Evolutionary conservation across 2,888 invertebrate genomes (phyloP), one percentile per base, ranked within the genome.

Genomic region (Autographa pulchrina): DNA sequence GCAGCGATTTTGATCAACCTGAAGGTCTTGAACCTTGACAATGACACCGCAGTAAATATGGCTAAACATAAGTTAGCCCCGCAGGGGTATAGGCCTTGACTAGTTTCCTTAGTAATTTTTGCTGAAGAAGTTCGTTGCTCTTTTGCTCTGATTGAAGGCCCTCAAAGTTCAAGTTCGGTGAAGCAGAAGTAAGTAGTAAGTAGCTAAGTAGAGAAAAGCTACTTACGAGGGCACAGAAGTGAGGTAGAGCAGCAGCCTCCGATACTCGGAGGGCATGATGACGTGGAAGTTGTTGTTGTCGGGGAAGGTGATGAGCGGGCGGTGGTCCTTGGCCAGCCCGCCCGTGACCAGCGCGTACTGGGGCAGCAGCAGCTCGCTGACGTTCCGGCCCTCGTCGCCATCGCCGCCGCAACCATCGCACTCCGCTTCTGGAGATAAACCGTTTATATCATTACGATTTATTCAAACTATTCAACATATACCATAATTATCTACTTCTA

Each of bases 151-250:
- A 25, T 3, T 25, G 3, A 25, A 25, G 25, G 25, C 25, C 25
- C n/a, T n/a, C n/a, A n/a, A n/a, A n/a, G n/a, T n/a, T n/a, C 25
- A 25, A 25, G 25, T 25, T 25, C 25, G 25, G 3, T 25, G 25
- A 25, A 25, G 1, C 11, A 20, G n/a, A 20, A 54, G n/a, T 18
- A 8, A 9, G 2, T 20, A 9, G n/a, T n/a, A n/a, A n/a, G n/a
- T n/a, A n/a, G n/a, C n/a, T n/a, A n/a, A n/a, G n/a, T n/a, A n/a
- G n/a, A n/a, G n/a, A n/a, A 20, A 9, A 16, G 20, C 20, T 84
- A 97, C 98, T 98, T 96, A 99, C 99, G 99, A 98, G 94, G 99
- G 99, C 90, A 99, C 98, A 89, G 99, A 98, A 75, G 99, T 98
- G 92, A 99, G 97, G 96, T 99, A 99, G 89, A 98, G 97, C 94